Conservation (phyloP, 2,888 invertebrate genomes). For the Cheilosia urbana region DNA sequence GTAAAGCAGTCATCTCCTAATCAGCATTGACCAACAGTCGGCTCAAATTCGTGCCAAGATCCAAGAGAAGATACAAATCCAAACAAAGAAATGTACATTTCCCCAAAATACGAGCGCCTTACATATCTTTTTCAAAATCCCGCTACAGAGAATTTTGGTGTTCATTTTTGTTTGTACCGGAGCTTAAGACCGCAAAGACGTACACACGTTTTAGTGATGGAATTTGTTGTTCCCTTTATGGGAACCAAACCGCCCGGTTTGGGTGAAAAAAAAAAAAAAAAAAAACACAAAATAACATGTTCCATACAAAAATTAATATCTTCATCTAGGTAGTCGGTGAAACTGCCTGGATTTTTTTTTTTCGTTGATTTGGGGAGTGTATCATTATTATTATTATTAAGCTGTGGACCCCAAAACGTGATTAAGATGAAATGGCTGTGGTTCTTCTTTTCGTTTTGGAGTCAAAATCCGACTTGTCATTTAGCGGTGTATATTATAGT, state of each 20-base stretch:
- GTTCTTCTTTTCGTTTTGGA: conserved; percentile 31
- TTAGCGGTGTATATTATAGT: conserved; percentile 58
- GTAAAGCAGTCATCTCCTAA: conserved; percentile 48
- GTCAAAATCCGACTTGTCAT: conserved; percentile 62
- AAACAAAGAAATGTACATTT: neutral
- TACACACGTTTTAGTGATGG: conserved; percentile 1
- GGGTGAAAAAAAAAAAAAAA: conserved; percentile 8
- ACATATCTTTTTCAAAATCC: conserved; percentile 47
- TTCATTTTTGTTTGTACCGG: neutral
- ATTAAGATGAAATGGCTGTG: conserved; percentile 73
- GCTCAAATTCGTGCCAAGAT: conserved; percentile 29
- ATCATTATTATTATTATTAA: conserved; percentile 71
- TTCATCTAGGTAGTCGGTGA: conserved; percentile 66
- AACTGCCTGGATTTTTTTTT: conserved; percentile 38
- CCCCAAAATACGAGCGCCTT: conserved; percentile 16
- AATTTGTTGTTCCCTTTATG: neutral
- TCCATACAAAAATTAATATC: conserved; percentile 65
- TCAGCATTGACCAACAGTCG: conserved; percentile 31
- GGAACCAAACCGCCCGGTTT: conserved; percentile 2
- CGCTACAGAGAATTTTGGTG: conserved; percentile 12
- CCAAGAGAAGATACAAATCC: conserved; percentile 17
- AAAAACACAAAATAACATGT: conserved; percentile 17
- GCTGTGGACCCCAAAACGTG: conserved; percentile 67
- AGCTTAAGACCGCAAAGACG: conserved; percentile 26
- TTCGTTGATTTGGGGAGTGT: conserved; percentile 49